A percentile compares a stretch with the other conserved stretches of the same genome.
phyloP scores from a whole-genome alignment of 2,888 invertebrate genomes.

The Polia nebulosa region DNA sequence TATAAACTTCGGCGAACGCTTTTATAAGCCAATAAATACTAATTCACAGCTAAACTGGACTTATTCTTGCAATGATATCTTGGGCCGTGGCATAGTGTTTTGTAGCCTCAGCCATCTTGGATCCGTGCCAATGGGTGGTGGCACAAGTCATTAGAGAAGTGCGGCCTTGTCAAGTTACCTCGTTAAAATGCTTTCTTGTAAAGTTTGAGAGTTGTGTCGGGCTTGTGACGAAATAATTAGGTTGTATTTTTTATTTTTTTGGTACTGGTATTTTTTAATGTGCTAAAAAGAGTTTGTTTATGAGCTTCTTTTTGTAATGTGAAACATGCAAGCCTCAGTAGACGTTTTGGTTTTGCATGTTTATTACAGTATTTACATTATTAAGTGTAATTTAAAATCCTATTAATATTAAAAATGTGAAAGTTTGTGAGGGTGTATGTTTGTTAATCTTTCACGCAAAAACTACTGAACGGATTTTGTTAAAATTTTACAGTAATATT shows the following conservation, averaged over 20 bases:
- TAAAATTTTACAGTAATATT: no score
- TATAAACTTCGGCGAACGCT: slow-evolving; percentile 60
- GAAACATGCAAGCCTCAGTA: neutral
- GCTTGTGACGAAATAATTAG: slow-evolving; percentile 45
- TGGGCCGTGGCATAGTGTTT: slow-evolving; percentile 76
- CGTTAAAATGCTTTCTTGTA: slow-evolving; percentile 56
- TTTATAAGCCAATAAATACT: slow-evolving; percentile 74
- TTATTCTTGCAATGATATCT: slow-evolving; percentile 79
- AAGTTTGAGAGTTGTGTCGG: slow-evolving; percentile 30
- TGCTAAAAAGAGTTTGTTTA: neutral
- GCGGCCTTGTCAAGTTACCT: slow-evolving; percentile 64
- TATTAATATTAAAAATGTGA: no score
- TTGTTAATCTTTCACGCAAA: no score
- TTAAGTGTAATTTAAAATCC: no score
- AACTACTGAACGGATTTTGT: no score
- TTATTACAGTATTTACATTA: no score
- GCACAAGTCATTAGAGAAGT: slow-evolving; percentile 67
- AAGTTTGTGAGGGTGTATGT: no score
- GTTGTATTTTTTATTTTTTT: slow-evolving; percentile 6
- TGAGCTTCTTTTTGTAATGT: neutral
- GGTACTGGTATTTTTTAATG: neutral
- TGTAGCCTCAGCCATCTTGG: slow-evolving; percentile 76
- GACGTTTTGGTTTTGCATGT: neutral
- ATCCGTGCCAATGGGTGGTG: slow-evolving; percentile 70
- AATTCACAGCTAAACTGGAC: slow-evolving; percentile 75